These are phyloP conservation scores for rabbit (Oryctolagus cuniculus) DNA, from an alignment of 2,113 vertebrate species.

Conservation along the genomic window DNA sequence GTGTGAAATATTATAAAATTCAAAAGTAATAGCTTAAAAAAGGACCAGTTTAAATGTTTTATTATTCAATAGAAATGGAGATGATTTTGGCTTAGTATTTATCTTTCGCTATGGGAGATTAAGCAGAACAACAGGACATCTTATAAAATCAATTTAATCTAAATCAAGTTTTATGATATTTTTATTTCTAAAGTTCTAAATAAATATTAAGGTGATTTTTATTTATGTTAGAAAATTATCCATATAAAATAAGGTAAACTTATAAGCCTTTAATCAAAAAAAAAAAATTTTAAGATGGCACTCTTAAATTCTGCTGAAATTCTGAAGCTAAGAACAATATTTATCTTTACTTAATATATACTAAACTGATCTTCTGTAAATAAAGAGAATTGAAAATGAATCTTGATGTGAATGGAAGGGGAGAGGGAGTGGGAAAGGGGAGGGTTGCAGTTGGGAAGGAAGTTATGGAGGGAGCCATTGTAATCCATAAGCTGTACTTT, in stretches of 20 bases:
- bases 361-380: no score
- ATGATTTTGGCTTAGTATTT: not conserved
- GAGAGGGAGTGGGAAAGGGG: no score
- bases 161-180: conserved; percentile 3
- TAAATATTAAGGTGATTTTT: conserved; percentile 17
- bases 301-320: conserved; percentile 2
- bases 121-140: not conserved
- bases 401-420: no score
- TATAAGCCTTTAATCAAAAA: not conserved
- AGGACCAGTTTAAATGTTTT: conserved; percentile 29
- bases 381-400: no score
- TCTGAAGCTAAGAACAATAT: not conserved
- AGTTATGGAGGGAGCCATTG: no score
- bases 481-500: no score
- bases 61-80: not conserved
- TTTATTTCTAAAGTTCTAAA: conserved; percentile 38
- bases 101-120: conserved; percentile 9
- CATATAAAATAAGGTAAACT: conserved; percentile 44
- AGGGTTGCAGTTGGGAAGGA: no score
- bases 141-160: conserved; percentile 46
- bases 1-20: conserved; percentile 54
- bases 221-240: not conserved
- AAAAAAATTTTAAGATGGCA: conserved; percentile 38
- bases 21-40: conserved; percentile 53
- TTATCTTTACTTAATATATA: no score